Evolutionary conservation across 37 sponge, comb jelly and placozoan species (phyloP).

Genomic region (Dysidea cf. avara): DNA sequence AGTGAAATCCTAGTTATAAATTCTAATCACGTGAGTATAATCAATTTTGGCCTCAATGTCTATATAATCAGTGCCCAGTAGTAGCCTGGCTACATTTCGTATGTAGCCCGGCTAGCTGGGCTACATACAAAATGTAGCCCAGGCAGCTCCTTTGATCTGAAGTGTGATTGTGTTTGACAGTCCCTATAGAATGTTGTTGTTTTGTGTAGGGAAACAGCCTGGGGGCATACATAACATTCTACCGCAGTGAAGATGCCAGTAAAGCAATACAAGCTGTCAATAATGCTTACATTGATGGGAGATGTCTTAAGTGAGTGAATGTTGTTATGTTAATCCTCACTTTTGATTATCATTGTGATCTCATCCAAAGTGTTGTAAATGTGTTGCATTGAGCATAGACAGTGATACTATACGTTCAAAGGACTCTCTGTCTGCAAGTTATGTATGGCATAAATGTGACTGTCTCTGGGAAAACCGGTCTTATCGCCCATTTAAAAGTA

Average conservation of each 20-base stretch:
- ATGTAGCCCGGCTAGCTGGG: no score
- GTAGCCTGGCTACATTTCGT: no score
- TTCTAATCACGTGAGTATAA: no score
- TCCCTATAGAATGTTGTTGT: not conserved
- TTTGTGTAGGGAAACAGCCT: not conserved
- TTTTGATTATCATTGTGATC: conserved; percentile 35
- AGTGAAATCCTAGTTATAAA: not conserved
- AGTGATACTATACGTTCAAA: not conserved
- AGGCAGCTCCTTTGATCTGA: no score
- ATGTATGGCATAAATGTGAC: not conserved
- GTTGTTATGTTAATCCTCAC: conserved; percentile 76
- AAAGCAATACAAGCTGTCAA: conserved; percentile 81
- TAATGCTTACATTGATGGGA: conserved; percentile 84
- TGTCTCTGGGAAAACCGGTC: no score
- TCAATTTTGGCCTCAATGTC: no score
- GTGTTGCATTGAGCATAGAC: not conserved
- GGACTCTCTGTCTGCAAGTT: not conserved
- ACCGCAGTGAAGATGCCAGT: conserved; percentile 68
- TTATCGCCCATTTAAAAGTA: no score
- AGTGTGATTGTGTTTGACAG: not conserved
- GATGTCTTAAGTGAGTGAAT: no score
- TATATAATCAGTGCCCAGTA: no score
- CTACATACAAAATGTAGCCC: no score
- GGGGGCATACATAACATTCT: conserved; percentile 89
- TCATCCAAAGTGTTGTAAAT: no score